These are phyloP conservation scores for Meloidogyne hapla DNA, from an alignment of 1,140 invertebrate species.

Conservation along the genomic window DNA sequence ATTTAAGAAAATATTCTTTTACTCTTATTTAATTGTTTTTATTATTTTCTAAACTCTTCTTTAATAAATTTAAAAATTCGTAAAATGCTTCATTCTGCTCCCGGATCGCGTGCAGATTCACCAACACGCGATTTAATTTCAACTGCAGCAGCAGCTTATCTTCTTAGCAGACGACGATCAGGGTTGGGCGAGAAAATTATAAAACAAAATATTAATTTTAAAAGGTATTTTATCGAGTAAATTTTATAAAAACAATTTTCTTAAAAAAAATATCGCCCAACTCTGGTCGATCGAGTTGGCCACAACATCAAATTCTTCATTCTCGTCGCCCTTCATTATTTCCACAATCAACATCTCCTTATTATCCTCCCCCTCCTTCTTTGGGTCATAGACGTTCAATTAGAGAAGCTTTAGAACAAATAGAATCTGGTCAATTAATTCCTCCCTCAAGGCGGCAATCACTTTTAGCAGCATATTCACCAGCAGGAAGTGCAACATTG, in stretches of 20 bases:
- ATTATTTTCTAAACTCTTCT: background rate
- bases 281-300: background rate
- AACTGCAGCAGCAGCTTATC: background rate
- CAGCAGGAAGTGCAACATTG: background rate
- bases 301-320: background rate
- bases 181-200: background rate
- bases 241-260: background rate
- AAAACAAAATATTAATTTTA: background rate
- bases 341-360: background rate
- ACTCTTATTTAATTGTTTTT: background rate
- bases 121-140: background rate
- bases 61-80: background rate
- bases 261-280: background rate
- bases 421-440: constrained; percentile 30
- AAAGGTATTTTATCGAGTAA: no score
- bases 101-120: background rate
- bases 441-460: constrained; percentile 16
- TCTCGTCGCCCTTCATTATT: background rate
- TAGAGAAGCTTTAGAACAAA: constrained; percentile 23
- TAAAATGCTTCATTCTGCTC: background rate
- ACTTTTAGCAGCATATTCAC: constrained; percentile 26
- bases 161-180: background rate
- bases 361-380: background rate
- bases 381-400: constrained; percentile 24
- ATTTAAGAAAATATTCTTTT: no score